Evolutionary conservation across 2,113 vertebrate species (phyloP).

Genomic region (Python bivittatus): DNA sequence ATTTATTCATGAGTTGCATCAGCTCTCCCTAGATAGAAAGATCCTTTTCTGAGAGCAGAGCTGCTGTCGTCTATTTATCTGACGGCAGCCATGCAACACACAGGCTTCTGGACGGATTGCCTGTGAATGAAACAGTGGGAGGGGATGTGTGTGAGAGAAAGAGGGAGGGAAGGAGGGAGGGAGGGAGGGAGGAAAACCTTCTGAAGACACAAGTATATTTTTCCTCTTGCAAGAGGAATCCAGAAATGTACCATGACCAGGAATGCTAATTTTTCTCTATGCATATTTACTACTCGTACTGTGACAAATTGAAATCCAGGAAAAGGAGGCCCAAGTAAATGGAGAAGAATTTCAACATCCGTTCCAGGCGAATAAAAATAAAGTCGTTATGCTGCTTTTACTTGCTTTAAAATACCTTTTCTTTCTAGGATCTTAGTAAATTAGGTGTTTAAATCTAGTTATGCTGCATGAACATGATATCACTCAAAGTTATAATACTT

Average conservation of each 20-base stretch:
- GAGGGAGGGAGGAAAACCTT: background rate
- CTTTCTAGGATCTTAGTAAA: constrained; percentile 48
- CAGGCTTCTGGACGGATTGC: background rate
- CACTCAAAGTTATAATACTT: constrained; percentile 53
- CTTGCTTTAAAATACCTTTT: background rate
- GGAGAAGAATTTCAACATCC: constrained; percentile 16
- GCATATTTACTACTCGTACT: background rate
- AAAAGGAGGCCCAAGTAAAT: background rate
- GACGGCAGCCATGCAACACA: background rate
- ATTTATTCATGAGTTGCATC: background rate
- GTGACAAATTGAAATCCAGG: background rate
- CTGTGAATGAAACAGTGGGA: background rate
- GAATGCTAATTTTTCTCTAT: constrained; percentile 19
- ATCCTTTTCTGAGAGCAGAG: background rate
- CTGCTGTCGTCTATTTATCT: background rate
- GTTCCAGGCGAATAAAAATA: constrained; percentile 6
- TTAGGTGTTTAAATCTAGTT: constrained; percentile 61
- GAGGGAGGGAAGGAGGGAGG: background rate
- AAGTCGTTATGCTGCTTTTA: constrained; percentile 17
- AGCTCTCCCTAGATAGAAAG: accelerated
- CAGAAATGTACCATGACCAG: background rate
- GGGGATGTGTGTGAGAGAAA: background rate
- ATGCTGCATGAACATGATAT: constrained; percentile 61
- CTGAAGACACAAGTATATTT: background rate
- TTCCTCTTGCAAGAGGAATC: constrained; percentile 10